Conservation (phyloP, 2,113 vertebrate genomes). For the Nothobranchius furzeri region DNA sequence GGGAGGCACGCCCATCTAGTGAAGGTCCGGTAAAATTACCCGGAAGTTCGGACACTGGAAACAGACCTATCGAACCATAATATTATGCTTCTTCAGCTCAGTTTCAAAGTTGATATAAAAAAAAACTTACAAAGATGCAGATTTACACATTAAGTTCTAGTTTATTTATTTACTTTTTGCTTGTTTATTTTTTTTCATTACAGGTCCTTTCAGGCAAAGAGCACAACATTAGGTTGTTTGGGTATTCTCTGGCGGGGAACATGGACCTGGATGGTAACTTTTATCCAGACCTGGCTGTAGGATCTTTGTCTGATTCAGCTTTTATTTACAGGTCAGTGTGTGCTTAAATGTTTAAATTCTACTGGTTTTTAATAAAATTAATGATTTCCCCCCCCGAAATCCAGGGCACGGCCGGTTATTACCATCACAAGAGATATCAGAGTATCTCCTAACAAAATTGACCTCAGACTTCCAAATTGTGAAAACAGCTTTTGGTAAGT, state of each 20-base stretch:
- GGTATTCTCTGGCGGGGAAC: constrained; percentile 94
- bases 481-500: constrained; percentile 86
- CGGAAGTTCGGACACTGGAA: no score
- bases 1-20: no score
- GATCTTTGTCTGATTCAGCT: constrained; percentile 91
- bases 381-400: constrained; percentile 23
- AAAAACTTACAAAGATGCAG: no score
- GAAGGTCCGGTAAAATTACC: no score
- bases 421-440: constrained; percentile 84
- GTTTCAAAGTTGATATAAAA: no score
- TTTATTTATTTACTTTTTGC: no score
- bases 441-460: constrained; percentile 82
- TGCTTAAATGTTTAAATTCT: background rate
- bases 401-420: constrained; percentile 89
- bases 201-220: constrained; percentile 87
- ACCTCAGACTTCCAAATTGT: constrained; percentile 75
- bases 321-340: constrained; percentile 86
- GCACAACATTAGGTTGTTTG: constrained; percentile 82
- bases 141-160: background rate
- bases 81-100: no score
- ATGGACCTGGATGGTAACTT: constrained; percentile 94
- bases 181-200: constrained; percentile 4
- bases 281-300: constrained; percentile 94
- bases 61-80: no score
- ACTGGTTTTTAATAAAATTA: constrained; percentile 10